Base-by-base conservation (phyloP, 1,140 invertebrate genomes). In the Euwallacea similis region DNA sequence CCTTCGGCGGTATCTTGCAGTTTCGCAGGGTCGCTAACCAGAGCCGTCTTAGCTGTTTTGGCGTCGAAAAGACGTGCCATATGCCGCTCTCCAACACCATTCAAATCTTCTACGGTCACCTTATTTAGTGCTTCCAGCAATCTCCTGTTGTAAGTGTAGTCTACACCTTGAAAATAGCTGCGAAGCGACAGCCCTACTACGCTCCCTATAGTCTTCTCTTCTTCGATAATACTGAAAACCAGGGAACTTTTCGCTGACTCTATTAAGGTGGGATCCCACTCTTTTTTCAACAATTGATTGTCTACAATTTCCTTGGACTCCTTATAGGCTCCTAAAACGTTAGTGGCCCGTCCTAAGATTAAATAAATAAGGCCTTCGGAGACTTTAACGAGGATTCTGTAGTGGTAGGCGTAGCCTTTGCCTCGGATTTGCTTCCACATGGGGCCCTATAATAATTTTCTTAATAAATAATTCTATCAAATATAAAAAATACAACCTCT, bases 391-490 rank as follows among this genome's bases (percentile, higher is more conserved):
- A 81, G 80, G 15, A 94, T 86, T 47, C 83, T 85, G 82, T 90
- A 95, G 53, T 87, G 83, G 82, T 97, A 97, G 0, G 94, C 87
- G n/a, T 94, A 85, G 7, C 94, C 94, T 74, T 89, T 87, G 41
- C 94, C 94, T 77, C 94, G 84, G 69, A 97, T 90, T 79, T 90
- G 86, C 67, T 87, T 87, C 93, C 93, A 97, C 86, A 97, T 88
- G 42, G 94, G 94, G 44, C 95, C 94, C 88, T 93, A 76, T 42
- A 73, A 72, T 4, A 47, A 50, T 47, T 10, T 15, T 9, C n/a
- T 15, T 3, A 50, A 16, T 10, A 64, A 2, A 64, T 64, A 61
- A 41, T 6, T 2, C 6, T 7, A n/a, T 21, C 8, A 56, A 56
- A 56, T 11, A 21, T 15, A 2, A 41, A 47, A 47, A 64, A 64